Conservation (phyloP, 2,888 invertebrate genomes). For the Incurvaria masculella region DNA sequence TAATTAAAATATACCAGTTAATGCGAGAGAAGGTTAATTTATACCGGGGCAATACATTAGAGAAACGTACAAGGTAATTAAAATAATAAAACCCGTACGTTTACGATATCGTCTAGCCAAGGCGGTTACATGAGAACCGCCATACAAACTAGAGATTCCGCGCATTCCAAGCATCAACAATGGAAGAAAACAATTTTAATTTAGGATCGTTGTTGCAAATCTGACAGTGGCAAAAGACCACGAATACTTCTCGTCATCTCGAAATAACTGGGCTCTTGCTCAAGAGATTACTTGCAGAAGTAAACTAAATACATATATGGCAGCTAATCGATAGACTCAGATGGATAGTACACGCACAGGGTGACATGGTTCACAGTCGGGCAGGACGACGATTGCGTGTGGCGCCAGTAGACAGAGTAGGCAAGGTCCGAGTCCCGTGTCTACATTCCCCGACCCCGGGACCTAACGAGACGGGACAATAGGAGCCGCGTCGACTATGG, state of each 20-base stretch:
- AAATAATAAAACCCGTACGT: background rate
- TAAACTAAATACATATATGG: no score
- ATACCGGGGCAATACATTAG: background rate
- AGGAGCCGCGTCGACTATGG: slow-evolving; percentile 25
- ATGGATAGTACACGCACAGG: no score
- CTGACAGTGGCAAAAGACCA: no score
- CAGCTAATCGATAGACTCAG: no score
- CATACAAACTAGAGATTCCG: no score
- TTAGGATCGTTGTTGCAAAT: no score
- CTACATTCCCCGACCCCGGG: background rate
- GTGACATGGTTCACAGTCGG: no score
- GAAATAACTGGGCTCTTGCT: no score
- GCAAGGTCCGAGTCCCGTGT: background rate
- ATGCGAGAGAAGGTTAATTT: background rate
- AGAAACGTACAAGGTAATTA: background rate
- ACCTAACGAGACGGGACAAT: slow-evolving; percentile 31
- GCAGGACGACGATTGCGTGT: background rate
- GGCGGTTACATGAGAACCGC: background rate
- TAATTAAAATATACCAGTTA: background rate
- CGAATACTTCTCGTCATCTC: no score
- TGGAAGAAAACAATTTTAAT: background rate
- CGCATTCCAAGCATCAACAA: background rate
- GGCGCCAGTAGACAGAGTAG: background rate
- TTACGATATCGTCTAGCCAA: background rate
- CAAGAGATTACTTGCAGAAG: no score